Percentiles rank a stretch among this genome's conserved stretches.
phyloP scores from a whole-genome alignment of 2,888 invertebrate species.

The Euplexia lucipara region DNA sequence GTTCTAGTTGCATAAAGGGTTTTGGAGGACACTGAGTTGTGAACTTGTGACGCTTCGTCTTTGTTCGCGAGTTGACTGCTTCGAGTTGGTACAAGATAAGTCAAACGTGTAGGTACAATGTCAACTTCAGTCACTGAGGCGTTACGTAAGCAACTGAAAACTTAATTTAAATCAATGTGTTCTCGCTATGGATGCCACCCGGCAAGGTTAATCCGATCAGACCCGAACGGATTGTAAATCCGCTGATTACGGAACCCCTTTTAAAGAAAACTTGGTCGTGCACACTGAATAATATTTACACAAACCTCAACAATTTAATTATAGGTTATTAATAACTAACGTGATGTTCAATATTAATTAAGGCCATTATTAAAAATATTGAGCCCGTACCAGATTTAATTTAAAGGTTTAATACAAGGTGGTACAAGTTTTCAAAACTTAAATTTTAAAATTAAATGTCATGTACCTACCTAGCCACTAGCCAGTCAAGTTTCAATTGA shows the following conservation, averaged over 20 bases:
- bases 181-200: conserved; percentile 20
- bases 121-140: conserved; percentile 34
- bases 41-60: conserved; percentile 20
- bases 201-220: conserved; percentile 44
- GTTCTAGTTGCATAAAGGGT: conserved; percentile 2
- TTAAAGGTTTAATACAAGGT: conserved; percentile 35
- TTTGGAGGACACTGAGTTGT: conserved; percentile 13
- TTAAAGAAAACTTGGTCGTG: conserved; percentile 11
- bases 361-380: conserved; percentile 10
- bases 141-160: conserved; percentile 55
- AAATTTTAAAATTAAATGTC: not conserved
- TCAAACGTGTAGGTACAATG: conserved; percentile 40
- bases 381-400: conserved; percentile 4
- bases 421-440: conserved; percentile 4
- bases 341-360: not conserved
- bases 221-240: conserved; percentile 32
- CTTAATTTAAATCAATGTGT: conserved; percentile 53
- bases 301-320: not conserved
- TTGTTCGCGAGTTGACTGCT: conserved; percentile 26
- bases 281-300: conserved; percentile 9
- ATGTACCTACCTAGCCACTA: not conserved
- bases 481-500: not conserved
- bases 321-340: not conserved
- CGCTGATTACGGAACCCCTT: not conserved
- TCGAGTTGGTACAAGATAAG: conserved; percentile 26